Percentiles rank a stretch among this genome's conserved stretches.
These are phyloP conservation scores for Nannoperca obscura DNA, from an alignment of 2,797 vertebrate genomes.

Conservation along the genomic window DNA sequence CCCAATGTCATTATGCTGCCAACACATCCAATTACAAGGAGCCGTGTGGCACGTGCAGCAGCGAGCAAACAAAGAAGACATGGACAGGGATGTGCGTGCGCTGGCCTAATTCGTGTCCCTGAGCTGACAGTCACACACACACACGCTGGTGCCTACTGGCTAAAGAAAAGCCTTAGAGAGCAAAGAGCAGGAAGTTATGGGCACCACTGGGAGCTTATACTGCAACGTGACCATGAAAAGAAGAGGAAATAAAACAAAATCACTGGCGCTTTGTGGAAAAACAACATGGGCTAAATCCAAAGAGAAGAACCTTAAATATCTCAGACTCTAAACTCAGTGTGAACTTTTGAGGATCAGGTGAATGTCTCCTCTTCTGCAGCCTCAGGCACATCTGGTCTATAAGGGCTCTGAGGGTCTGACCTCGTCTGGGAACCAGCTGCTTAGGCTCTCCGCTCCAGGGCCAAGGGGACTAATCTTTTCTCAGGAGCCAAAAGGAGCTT, in stretches of 20 bases:
- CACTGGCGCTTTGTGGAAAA: constrained; percentile 44
- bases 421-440: constrained; percentile 73
- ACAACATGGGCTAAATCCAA: constrained; percentile 43
- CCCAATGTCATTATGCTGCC: constrained; percentile 79
- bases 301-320: constrained; percentile 51
- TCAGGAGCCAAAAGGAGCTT: constrained; percentile 76
- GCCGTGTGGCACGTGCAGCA: constrained; percentile 58
- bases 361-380: constrained; percentile 55
- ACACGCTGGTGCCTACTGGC: background rate
- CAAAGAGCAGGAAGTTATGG: constrained; percentile 16
- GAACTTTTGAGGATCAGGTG: constrained; percentile 72
- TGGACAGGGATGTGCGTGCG: constrained; percentile 38
- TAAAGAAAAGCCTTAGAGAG: constrained; percentile 4
- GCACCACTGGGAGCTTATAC: constrained; percentile 18
- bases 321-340: constrained; percentile 52
- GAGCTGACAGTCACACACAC: constrained; percentile 28
- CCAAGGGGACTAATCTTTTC: constrained; percentile 73
- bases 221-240: constrained; percentile 14
- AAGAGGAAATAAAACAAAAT: constrained; percentile 34
- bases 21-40: constrained; percentile 79
- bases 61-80: constrained; percentile 56
- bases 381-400: constrained; percentile 74
- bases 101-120: constrained; percentile 39
- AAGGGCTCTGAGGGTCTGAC: constrained; percentile 67
- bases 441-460: constrained; percentile 66